A percentile compares a stretch with the other conserved stretches of the same genome.
Evolutionary conservation across 2,113 vertebrate species (phyloP).

Genomic region (Mesitornis unicolor): DNA sequence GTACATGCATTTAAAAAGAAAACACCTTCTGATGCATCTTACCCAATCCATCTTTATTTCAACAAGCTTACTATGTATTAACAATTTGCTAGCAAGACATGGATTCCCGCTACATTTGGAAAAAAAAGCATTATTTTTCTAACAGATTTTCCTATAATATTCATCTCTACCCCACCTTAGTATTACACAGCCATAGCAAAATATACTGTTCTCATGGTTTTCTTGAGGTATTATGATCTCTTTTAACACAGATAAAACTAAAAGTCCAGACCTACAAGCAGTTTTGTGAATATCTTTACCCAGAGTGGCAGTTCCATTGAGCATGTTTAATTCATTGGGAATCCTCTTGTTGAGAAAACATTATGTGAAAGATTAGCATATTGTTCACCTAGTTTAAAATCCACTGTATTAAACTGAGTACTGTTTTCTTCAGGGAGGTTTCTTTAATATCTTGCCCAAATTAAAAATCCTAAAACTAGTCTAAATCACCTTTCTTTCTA

Average conservation of each 20-base stretch:
- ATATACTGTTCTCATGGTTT: not conserved
- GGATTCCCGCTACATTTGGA: not conserved
- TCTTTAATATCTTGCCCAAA: not conserved
- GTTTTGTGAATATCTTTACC: not conserved
- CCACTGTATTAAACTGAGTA: not conserved
- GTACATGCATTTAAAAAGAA: not conserved
- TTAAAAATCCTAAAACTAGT: not conserved
- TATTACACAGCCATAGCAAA: not conserved
- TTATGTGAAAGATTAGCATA: not conserved
- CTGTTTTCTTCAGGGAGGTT: not conserved
- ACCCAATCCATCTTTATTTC: not conserved
- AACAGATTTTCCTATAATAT: not conserved
- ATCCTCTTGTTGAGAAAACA: not conserved
- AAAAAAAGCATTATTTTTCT: not conserved
- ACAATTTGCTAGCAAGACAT: not conserved
- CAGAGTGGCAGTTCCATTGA: not conserved
- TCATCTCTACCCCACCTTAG: not conserved
- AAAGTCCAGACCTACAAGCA: not conserved
- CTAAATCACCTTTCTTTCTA: not conserved
- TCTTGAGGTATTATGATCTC: not conserved
- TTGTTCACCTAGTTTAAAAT: not conserved
- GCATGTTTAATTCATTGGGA: not conserved
- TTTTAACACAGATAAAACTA: not conserved
- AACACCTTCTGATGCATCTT: not conserved
- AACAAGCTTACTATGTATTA: not conserved